phyloP scores from a whole-genome alignment of 2,113 vertebrate genomes.

The Neoarius graeffei region DNA sequence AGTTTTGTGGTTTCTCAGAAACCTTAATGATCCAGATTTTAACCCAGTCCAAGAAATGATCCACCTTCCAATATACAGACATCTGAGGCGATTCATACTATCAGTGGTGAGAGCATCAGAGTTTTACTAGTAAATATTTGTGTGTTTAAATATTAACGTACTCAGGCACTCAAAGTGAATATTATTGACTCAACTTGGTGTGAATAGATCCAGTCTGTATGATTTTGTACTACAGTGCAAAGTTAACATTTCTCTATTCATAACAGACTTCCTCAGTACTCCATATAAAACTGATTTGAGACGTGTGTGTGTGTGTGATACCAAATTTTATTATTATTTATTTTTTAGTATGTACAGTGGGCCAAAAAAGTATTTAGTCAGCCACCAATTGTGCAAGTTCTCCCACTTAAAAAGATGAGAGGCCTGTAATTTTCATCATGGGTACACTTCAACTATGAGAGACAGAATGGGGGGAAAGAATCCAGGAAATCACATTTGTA shows the following conservation, averaged over 20 bases:
- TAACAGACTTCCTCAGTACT: background rate
- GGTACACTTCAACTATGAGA: too few species aligned
- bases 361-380: too few species aligned
- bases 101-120: conserved; percentile 83
- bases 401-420: too few species aligned
- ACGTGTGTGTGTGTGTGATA: too few species aligned
- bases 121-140: background rate
- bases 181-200: background rate
- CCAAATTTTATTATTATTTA: too few species aligned
- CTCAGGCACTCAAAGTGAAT: background rate
- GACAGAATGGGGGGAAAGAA: too few species aligned
- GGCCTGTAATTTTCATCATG: too few species aligned
- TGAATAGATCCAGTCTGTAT: background rate
- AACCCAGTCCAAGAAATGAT: conserved; percentile 99
- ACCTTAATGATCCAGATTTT: conserved; percentile 96
- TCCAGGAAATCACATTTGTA: too few species aligned
- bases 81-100: conserved; percentile 93
- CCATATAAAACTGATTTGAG: background rate
- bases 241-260: background rate
- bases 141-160: background rate
- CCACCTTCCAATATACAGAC: conserved; percentile 92
- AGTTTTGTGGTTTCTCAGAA: conserved; percentile 96
- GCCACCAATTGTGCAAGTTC: too few species aligned
- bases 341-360: too few species aligned
- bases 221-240: background rate